Evolutionary conservation across 1,140 invertebrate genomes (phyloP).

Genomic region (Meteorus sp.): DNA sequence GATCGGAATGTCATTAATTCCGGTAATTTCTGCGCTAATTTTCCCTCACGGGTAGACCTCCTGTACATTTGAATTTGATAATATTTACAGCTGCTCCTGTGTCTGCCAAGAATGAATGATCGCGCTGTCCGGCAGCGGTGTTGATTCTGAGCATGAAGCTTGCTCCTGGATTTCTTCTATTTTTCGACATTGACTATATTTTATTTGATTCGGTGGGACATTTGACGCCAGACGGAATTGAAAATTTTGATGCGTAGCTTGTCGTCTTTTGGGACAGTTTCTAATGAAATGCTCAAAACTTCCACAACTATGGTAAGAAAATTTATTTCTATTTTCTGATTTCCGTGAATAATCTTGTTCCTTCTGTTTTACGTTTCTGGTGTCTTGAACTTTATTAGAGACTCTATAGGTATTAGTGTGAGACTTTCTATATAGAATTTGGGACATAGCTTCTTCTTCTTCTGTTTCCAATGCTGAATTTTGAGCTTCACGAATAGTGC

Average conservation of each 20-base stretch:
- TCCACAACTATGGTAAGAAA: background rate
- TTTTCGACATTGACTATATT: slow-evolving; percentile 16
- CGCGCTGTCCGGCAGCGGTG: slow-evolving; percentile 8
- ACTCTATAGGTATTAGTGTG: background rate
- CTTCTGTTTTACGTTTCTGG: background rate
- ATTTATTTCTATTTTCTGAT: too few relatives aligned
- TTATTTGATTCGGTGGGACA: too few relatives aligned
- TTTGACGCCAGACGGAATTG: background rate
- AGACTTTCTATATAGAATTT: background rate
- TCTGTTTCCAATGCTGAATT: slow-evolving; percentile 17
- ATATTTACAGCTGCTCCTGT: slow-evolving; percentile 12
- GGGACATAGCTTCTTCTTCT: slow-evolving; percentile 8
- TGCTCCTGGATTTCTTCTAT: slow-evolving; percentile 12
- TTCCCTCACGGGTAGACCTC: background rate
- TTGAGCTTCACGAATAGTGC: slow-evolving; percentile 4
- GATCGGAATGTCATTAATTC: slow-evolving; percentile 16
- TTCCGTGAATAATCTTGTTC: background rate
- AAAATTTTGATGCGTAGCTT: slow-evolving; percentile 4
- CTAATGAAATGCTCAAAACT: slow-evolving; percentile 10
- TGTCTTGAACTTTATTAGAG: background rate
- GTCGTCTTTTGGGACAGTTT: background rate
- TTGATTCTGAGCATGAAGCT: slow-evolving; percentile 7
- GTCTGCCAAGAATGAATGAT: slow-evolving; percentile 17
- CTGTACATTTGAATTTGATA: slow-evolving; percentile 5
- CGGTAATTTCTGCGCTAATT: slow-evolving; percentile 1